Conservation (phyloP, 2,797 vertebrate genomes). For the Microtus obscurus region DNA sequence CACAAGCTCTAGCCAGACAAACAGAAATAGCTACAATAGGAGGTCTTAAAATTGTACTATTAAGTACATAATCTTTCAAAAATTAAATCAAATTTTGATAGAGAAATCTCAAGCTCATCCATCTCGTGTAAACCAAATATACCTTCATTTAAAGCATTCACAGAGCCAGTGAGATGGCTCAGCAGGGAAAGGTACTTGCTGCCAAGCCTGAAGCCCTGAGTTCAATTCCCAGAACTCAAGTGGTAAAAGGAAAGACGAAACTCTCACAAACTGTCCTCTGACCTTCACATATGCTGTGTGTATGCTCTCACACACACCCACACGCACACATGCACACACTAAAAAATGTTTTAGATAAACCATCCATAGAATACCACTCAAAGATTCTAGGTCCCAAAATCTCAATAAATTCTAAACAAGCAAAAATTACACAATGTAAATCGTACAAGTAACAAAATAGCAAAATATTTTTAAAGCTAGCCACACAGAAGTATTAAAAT, state of each 20-base stretch:
- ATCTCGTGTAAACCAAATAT: slow-evolving; percentile 16
- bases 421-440: slow-evolving; percentile 54
- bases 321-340: not conserved
- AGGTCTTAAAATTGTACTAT: slow-evolving; percentile 37
- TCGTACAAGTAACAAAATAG: not conserved
- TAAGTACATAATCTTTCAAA: not conserved
- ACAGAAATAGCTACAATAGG: slow-evolving; percentile 11
- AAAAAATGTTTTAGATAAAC: not conserved
- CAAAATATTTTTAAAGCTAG: slow-evolving; percentile 3
- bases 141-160: slow-evolving; percentile 43
- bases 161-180: not conserved
- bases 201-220: too few relatives aligned
- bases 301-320: not conserved
- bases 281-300: not conserved
- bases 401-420: slow-evolving; percentile 53
- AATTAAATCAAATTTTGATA: slow-evolving; percentile 21
- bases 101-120: not conserved
- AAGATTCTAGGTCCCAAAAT: slow-evolving; percentile 37
- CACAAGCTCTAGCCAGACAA: not conserved
- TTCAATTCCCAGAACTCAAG: not conserved
- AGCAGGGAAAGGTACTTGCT: too few relatives aligned
- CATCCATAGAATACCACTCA: not conserved
- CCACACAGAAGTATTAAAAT: slow-evolving; percentile 40
- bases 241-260: not conserved
- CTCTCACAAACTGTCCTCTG: not conserved